These are phyloP conservation scores for Novumbra hubbsi DNA, from an alignment of 2,797 vertebrate genomes.

Conservation along the genomic window DNA sequence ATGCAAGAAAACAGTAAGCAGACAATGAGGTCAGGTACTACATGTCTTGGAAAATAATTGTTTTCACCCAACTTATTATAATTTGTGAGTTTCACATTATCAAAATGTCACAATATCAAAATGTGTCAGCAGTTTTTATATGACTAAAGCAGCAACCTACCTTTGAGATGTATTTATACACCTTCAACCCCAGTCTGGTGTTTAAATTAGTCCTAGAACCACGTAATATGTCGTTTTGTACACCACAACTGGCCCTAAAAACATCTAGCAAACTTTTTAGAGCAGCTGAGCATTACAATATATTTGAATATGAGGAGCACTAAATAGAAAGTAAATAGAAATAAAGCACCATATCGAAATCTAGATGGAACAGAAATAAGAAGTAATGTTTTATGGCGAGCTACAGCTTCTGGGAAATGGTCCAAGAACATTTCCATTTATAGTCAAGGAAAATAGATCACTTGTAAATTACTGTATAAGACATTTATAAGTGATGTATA, in stretches of 20 bases:
- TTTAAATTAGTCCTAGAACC: background rate
- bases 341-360: background rate
- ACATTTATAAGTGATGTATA: background rate
- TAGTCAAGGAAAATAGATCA: background rate
- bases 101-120: background rate
- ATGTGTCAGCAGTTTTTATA: background rate
- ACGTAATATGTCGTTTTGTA: background rate
- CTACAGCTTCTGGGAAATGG: background rate
- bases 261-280: background rate
- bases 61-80: background rate
- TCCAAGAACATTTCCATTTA: background rate
- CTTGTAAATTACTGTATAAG: background rate
- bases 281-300: background rate
- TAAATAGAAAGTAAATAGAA: background rate
- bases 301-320: background rate
- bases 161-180: no score
- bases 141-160: no score
- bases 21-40: background rate
- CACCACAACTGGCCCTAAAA: background rate
- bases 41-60: background rate
- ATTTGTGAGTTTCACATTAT: background rate
- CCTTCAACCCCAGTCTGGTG: background rate
- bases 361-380: background rate
- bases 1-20: background rate
- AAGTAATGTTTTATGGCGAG: background rate